Evolutionary conservation across 2,797 vertebrate genomes (phyloP).

Genomic region (Myioborus melanocephalus): DNA sequence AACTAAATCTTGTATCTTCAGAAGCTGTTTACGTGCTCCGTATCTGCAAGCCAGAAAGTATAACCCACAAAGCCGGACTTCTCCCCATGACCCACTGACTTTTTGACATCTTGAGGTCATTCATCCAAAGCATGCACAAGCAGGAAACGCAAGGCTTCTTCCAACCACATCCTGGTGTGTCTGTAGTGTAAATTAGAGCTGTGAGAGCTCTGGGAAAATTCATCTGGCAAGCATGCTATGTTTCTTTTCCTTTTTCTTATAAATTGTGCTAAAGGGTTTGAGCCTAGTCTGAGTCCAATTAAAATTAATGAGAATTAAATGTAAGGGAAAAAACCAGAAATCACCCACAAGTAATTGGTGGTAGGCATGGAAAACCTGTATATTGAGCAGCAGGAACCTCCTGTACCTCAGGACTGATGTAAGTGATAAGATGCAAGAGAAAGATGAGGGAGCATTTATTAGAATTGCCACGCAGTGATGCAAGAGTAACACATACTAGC

Average conservation of each 20-base stretch:
- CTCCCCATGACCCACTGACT: slow-evolving; percentile 61
- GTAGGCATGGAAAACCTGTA: neutral
- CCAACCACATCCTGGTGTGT: slow-evolving; percentile 67
- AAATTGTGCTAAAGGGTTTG: slow-evolving; percentile 5
- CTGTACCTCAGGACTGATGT: neutral
- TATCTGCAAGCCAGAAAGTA: slow-evolving; percentile 46
- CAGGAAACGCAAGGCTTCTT: slow-evolving; percentile 66
- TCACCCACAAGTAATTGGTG: neutral
- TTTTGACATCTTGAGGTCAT: slow-evolving; percentile 66
- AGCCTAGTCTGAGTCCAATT: slow-evolving; percentile 3
- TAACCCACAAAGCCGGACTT: slow-evolving; percentile 20
- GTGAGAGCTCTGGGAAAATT: slow-evolving; percentile 67
- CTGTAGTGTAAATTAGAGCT: slow-evolving; percentile 66
- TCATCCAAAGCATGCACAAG: slow-evolving; percentile 64
- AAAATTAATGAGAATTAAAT: slow-evolving; percentile 23
- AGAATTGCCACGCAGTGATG: neutral
- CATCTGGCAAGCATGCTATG: slow-evolving; percentile 43
- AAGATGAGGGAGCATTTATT: neutral
- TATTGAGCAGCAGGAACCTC: neutral
- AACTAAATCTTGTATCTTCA: slow-evolving; percentile 19
- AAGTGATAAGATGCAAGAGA: neutral
- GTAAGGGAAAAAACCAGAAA: neutral
- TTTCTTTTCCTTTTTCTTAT: slow-evolving; percentile 47
- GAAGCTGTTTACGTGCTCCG: slow-evolving; percentile 47
- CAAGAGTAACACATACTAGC: neutral